These are phyloP conservation scores for Alethe castanea DNA, from an alignment of 2,113 vertebrate species.

Conservation along the genomic window DNA sequence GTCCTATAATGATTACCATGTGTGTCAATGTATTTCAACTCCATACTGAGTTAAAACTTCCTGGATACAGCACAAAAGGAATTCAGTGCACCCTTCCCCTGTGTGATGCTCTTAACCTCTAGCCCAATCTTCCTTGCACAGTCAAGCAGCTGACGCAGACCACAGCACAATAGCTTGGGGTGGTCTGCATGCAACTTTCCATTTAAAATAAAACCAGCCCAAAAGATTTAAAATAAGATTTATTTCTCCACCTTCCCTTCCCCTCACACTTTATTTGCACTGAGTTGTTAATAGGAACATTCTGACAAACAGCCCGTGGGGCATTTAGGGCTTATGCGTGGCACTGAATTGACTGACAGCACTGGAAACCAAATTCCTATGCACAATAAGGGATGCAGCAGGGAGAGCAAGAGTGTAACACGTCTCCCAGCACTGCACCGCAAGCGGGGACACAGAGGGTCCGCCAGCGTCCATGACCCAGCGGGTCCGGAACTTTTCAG, in stretches of 20 bases:
- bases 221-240: constrained; percentile 50
- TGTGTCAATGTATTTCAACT: constrained; percentile 26
- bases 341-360: constrained; percentile 24
- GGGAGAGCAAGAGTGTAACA: background rate
- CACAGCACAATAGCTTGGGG: constrained; percentile 57
- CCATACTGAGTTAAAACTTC: constrained; percentile 8
- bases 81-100: constrained; percentile 10
- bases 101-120: constrained; percentile 25
- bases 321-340: background rate
- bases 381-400: background rate
- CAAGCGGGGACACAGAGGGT: background rate
- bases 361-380: background rate
- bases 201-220: constrained; percentile 43
- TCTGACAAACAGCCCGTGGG: constrained; percentile 48
- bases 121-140: background rate
- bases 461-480: background rate
- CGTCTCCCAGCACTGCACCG: background rate
- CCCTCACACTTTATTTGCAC: constrained; percentile 48
- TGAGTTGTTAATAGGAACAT: constrained; percentile 55
- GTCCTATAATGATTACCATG: constrained; percentile 34
- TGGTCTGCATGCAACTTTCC: constrained; percentile 47
- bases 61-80: constrained; percentile 18
- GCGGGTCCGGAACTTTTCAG: background rate
- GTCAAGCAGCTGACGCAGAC: background rate
- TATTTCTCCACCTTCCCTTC: constrained; percentile 62